These are phyloP conservation scores for Hapalemur alaotrensis DNA, from an alignment of 2,797 vertebrate species.

Conservation along the genomic window DNA sequence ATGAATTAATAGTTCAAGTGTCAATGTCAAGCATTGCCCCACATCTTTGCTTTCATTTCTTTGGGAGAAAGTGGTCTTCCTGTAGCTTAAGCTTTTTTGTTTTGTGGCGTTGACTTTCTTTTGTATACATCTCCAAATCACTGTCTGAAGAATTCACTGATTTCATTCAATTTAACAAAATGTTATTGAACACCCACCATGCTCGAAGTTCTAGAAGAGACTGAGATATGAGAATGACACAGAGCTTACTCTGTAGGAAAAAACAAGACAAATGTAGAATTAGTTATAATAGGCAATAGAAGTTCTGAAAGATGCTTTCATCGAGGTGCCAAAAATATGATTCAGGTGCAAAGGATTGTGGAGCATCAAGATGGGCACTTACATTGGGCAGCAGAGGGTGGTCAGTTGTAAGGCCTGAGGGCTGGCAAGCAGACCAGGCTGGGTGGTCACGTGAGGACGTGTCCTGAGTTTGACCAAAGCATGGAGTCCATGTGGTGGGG, in stretches of 20 bases:
- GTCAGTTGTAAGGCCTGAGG: background rate
- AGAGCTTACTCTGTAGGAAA: background rate
- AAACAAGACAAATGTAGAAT: background rate
- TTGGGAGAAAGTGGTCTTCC: background rate
- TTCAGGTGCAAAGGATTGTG: background rate
- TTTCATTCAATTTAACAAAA: background rate
- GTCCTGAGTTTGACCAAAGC: background rate
- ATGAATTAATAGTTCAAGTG: background rate
- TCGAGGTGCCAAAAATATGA: background rate
- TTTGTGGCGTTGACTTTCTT: background rate
- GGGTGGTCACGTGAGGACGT: background rate
- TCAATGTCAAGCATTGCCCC: background rate
- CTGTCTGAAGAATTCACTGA: background rate
- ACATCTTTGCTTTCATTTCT: background rate
- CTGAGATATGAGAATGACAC: background rate
- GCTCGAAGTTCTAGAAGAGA: background rate
- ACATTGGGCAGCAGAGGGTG: background rate
- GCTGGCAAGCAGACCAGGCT: background rate
- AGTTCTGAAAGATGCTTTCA: slow-evolving; percentile 20
- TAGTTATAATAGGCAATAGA: background rate
- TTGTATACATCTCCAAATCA: background rate
- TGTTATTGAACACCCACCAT: background rate
- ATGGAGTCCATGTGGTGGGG: fast-evolving
- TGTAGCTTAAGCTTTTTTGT: background rate
- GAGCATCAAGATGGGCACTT: background rate